Percentiles rank a stretch among this genome's conserved stretches.
Evolutionary conservation across 1,140 invertebrate species (phyloP).

Genomic region (Drosophila yakuba): DNA sequence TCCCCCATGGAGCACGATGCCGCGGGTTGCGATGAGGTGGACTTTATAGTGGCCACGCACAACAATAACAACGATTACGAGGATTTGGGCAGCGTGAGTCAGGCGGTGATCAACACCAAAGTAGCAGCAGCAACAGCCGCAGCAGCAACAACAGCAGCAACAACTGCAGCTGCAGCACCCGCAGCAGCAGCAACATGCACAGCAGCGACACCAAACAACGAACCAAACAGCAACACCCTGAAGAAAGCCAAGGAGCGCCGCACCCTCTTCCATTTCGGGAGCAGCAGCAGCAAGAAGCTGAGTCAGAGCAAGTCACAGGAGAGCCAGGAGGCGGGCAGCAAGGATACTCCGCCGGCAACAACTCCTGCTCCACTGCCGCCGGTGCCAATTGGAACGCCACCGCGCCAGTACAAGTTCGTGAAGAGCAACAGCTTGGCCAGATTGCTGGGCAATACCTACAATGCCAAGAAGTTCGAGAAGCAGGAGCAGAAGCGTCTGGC

Average conservation of each 20-base stretch:
- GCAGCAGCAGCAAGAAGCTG: slow-evolving; percentile 60
- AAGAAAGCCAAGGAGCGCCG: slow-evolving; percentile 71
- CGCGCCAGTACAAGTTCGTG: slow-evolving; percentile 76
- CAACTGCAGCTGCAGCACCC: not conserved
- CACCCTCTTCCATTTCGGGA: slow-evolving; percentile 66
- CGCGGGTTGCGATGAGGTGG: slow-evolving; percentile 64
- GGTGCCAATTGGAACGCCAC: slow-evolving; percentile 72
- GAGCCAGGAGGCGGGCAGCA: not conserved
- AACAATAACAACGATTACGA: slow-evolving; percentile 77
- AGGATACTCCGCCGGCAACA: slow-evolving; percentile 16
- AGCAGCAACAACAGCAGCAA: slow-evolving; percentile 22
- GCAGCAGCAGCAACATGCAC: slow-evolving; percentile 27
- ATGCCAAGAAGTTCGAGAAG: slow-evolving; percentile 82
- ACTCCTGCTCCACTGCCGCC: slow-evolving; percentile 33
- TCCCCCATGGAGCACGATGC: slow-evolving; percentile 9
- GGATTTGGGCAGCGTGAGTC: slow-evolving; percentile 49
- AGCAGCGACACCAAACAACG: slow-evolving; percentile 66
- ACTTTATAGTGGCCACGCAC: slow-evolving; percentile 56
- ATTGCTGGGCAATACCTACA: slow-evolving; percentile 81
- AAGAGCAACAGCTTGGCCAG: slow-evolving; percentile 79
- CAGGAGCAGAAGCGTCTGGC: slow-evolving; percentile 71
- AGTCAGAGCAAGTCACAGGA: slow-evolving; percentile 46
- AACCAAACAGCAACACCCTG: slow-evolving; percentile 68
- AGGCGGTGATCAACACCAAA: slow-evolving; percentile 63
- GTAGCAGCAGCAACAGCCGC: slow-evolving; percentile 18